phyloP scores from a whole-genome alignment of 2,888 invertebrate species.

The Carterocephalus palaemon region DNA sequence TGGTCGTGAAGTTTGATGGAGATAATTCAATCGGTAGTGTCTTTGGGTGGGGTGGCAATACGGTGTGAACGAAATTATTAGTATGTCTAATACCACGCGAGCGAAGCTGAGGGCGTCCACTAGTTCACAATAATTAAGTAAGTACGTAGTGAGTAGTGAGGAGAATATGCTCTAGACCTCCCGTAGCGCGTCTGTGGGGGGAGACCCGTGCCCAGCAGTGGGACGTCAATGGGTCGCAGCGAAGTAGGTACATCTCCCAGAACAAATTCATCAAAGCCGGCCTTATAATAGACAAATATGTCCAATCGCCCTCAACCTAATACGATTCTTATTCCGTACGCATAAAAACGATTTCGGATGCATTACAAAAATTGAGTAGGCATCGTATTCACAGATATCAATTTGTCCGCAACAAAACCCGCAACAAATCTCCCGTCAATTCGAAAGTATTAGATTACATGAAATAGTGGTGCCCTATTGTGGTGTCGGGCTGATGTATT shows the following conservation, averaged over 20 bases:
- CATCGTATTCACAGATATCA: conserved; percentile 28
- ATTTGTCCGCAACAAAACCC: conserved; percentile 31
- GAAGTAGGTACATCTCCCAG: background rate
- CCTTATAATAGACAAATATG: background rate
- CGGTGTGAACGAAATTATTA: too few relatives aligned
- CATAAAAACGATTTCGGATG: background rate
- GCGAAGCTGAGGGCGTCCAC: too few relatives aligned
- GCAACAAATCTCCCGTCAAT: conserved; percentile 32
- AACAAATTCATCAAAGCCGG: background rate
- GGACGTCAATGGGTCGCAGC: too few relatives aligned
- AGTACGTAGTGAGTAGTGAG: too few relatives aligned
- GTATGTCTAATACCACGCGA: too few relatives aligned
- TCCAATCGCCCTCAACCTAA: background rate
- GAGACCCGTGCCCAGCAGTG: too few relatives aligned
- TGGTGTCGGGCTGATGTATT: conserved; percentile 16
- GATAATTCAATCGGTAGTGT: too few relatives aligned
- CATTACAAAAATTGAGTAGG: conserved; percentile 10
- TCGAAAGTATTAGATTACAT: conserved; percentile 33
- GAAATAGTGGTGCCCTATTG: conserved; percentile 22
- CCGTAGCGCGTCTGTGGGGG: too few relatives aligned
- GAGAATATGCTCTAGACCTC: too few relatives aligned
- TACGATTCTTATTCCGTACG: background rate
- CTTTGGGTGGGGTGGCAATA: too few relatives aligned
- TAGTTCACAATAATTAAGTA: too few relatives aligned
- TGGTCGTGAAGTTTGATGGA: too few relatives aligned